Evolutionary conservation across 30 jellyfish, hydroid and myxozoan genomes (phyloP).

Genomic region (Aurelia sp.): DNA sequence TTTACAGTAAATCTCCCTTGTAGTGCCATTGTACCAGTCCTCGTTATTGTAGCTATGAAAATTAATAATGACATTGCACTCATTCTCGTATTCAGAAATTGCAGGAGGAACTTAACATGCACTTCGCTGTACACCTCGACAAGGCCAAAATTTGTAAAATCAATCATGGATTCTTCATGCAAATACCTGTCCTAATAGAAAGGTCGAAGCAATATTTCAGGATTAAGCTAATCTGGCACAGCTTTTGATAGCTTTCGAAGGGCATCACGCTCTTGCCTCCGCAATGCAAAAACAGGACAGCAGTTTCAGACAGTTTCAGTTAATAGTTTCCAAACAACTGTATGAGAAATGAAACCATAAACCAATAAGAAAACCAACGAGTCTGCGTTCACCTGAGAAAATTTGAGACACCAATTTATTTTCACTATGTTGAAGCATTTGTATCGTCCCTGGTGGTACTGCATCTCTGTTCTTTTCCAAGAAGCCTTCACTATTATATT

Average conservation of each 20-base stretch:
- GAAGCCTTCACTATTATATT: conserved; percentile 61
- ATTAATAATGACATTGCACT: no score
- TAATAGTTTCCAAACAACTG: neutral
- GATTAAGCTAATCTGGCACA: no score
- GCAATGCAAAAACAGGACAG: neutral
- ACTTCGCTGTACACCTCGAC: no score
- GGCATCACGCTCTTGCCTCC: neutral
- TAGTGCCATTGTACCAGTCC: conserved; percentile 71
- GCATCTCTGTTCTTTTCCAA: conserved; percentile 79
- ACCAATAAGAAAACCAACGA: neutral
- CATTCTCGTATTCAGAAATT: no score
- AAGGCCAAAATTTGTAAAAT: neutral
- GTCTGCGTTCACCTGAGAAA: conserved; percentile 45
- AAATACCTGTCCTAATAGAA: no score
- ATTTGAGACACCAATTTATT: conserved; percentile 54
- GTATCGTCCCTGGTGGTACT: conserved; percentile 65
- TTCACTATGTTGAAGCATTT: conserved; percentile 61
- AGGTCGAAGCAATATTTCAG: no score
- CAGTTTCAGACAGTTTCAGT: neutral
- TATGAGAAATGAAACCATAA: neutral
- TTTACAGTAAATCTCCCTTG: conserved; percentile 72
- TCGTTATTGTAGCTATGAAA: conserved; percentile 51
- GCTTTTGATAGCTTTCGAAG: neutral
- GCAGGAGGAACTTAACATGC: no score
- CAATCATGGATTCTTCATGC: neutral